phyloP scores from a whole-genome alignment of 1,140 invertebrate genomes.

The Pararge aegeria region DNA sequence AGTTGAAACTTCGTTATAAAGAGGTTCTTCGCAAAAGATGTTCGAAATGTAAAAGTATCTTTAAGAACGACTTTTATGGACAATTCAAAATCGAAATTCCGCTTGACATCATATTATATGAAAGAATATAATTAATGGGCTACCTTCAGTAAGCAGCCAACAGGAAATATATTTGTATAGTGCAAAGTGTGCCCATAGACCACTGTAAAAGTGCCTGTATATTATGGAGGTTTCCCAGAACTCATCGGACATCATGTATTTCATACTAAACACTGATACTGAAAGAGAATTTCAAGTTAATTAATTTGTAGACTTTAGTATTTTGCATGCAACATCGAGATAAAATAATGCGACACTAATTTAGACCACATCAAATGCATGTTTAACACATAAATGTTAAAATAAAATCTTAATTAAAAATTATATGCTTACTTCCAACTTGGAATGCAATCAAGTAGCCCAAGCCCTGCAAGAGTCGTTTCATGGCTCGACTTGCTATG shows the following conservation, averaged over 20 bases:
- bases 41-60: no score
- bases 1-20: no score
- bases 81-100: no score
- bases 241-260: slow-evolving; percentile 84
- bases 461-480: slow-evolving; percentile 82
- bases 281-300: slow-evolving; percentile 36
- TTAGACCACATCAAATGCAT: no score
- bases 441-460: slow-evolving; percentile 88
- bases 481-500: slow-evolving; percentile 45
- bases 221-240: slow-evolving; percentile 83
- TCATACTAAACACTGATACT: slow-evolving; percentile 82
- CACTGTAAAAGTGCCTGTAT: slow-evolving; percentile 84
- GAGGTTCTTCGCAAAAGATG: no score
- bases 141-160: slow-evolving; percentile 94
- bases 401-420: slow-evolving; percentile 12
- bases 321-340: no score
- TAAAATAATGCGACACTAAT: no score
- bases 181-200: slow-evolving; percentile 91
- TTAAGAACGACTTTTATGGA: no score
- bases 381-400: no score
- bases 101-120: no score
- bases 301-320: background rate
- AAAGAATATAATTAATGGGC: background rate
- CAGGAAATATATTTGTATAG: slow-evolving; percentile 95
- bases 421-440: slow-evolving; percentile 79